Base-by-base conservation (phyloP, 2,797 vertebrate genomes). In the Eutrigla gurnardus region DNA sequence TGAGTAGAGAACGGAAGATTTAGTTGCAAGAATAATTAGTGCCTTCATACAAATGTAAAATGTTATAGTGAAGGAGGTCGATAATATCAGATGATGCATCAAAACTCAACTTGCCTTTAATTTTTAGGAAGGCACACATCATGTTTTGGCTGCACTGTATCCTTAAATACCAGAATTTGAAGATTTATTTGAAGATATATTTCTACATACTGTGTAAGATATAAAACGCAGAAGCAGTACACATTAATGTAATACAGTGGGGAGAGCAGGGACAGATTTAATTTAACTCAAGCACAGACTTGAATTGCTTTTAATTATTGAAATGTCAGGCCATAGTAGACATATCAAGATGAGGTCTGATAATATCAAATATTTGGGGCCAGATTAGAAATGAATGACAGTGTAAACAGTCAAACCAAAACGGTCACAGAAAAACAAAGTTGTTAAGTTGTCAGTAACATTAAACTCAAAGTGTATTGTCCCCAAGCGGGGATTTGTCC, bases 31-130 rank as follows among this genome's bases (percentile, higher is more conserved):
- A 50, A 37, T 32, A 68, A 49, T 2, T 37, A 1, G 3, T 50
- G n/a, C 10, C 32, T 39, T 59, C 10, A 55, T n/a, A 10, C 11
- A 5, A 33, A 33, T 42, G 43, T 73, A 65, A 37, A 78, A 53
- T 73, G 12, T 6, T 46, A 7, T 14, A 18, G 7, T 43, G 32
- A 33, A 72, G 46, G 47, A 70, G 60, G 70, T 60, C 67, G 35
- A 45, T 39, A 8, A 3, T 36, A 45, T 65, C 40, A 69, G 50
- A 8, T 47, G 4, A 36, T 11, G 47, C 40, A 25, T 11, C 12
- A 57, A 40, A 47, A 49, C 18, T 47, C 39, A 82, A 18, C 8
- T 52, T 42, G 17, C 6, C 8, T 65, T 45, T 65, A 0, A 33
- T 50, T 13, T 15, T 1, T 17, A n/a, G 37, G n/a, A 58, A 33